Base-by-base conservation (phyloP, 2,797 vertebrate genomes). In the Pogonophryne albipinna region DNA sequence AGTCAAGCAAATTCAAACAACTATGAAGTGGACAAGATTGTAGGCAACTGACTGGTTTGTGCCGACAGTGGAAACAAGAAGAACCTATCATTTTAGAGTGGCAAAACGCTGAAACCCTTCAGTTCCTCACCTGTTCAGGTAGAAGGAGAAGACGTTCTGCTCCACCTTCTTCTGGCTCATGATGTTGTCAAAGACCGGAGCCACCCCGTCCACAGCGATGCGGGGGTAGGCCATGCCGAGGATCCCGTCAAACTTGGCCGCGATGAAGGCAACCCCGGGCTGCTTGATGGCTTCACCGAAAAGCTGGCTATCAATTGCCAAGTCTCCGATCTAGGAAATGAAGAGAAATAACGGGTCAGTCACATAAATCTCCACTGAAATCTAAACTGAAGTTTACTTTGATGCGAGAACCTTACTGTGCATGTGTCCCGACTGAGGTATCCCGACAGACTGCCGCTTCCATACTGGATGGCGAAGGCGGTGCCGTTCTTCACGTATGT, bases 201-300 rank as follows among this genome's bases (percentile, higher is more conserved):
- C 4, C 67, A 94, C 97, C 0, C 92, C 87, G 3, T 98, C 93
- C 64, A 99, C 98, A 0, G 98, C 94, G 78, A 96, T 95, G 52
- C 92, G 87, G 0, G 96, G 96, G 80, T 93, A 99, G 0, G 93
- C 98, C 98, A 99, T 95, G 85, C 98, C 98, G 16, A 99, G 92
- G 89, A 99, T 99, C 20, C 98, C 98, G 0, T 99, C 97, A 0
- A 99, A 99, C 91, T 96, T 99, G 59, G 98, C 98, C 0, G 96
- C 96, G 0, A 99, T 94, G 81, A 99, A 99, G 0, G 95, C 92
- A 14, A 97, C 47, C 0, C 98, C 98, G 0, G 98, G 98, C 92
- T 99, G 96, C 87, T 97, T 98, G 71, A 89, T 94, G 3, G 98
- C 98, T 72, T 99, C 98, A 0, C 97, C 98, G 0, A 99, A 99